A percentile compares a stretch with the other conserved stretches of the same genome.
Evolutionary conservation across 2,797 vertebrate species (phyloP).

Genomic region (Chromobotia macracanthus): DNA sequence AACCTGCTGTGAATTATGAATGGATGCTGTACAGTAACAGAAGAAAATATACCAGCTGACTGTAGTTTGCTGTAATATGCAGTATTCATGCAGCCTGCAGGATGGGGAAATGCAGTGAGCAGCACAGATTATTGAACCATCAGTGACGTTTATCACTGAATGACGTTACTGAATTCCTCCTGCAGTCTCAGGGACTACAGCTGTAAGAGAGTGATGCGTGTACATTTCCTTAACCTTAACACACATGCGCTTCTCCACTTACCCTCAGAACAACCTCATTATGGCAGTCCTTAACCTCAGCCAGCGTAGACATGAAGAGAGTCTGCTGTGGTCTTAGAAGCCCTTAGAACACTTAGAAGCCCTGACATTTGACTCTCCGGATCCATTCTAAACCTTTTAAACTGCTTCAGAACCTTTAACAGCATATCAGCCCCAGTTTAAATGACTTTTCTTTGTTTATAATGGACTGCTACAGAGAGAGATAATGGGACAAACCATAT

Average conservation of each 20-base stretch:
- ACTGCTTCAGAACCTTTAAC: constrained; percentile 9
- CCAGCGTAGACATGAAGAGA: no score
- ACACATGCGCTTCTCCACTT: constrained; percentile 15
- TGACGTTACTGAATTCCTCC: not conserved
- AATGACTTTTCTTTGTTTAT: constrained; percentile 27
- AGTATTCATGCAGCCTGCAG: no score
- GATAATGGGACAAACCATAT: constrained; percentile 2
- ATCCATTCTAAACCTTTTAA: constrained; percentile 29
- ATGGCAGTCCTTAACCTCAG: constrained; percentile 28
- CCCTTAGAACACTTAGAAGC: not conserved
- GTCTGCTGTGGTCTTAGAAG: not conserved
- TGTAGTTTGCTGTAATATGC: not conserved
- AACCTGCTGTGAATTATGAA: no score
- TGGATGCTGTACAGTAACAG: not conserved
- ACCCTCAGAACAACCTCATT: constrained; percentile 28
- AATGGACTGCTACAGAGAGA: not conserved
- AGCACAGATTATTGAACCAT: not conserved
- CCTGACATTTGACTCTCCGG: constrained; percentile 20
- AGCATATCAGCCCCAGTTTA: constrained; percentile 17
- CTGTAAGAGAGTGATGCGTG: constrained; percentile 18
- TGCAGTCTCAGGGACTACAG: constrained; percentile 1
- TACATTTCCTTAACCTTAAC: constrained; percentile 23
- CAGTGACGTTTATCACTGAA: not conserved
- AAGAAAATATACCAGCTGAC: not conserved
- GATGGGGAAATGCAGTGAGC: no score